These are phyloP conservation scores for Cervus canadensis DNA, from an alignment of 2,113 vertebrate genomes.

Conservation along the genomic window DNA sequence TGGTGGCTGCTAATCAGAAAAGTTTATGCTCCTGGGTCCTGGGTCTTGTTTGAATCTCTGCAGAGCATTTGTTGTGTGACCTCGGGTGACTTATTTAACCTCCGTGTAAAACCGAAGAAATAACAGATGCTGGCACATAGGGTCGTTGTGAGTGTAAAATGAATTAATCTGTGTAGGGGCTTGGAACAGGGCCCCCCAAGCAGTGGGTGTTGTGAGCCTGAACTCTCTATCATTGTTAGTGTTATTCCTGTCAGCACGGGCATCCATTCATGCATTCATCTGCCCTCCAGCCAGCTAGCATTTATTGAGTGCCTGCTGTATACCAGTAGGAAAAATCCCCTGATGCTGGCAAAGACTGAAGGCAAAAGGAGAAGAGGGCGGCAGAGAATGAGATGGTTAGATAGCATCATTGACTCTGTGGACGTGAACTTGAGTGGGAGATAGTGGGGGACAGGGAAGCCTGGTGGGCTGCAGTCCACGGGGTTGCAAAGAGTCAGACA, in stretches of 20 bases:
- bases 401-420: not conserved
- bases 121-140: not conserved
- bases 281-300: not conserved
- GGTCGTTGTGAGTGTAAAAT: not conserved
- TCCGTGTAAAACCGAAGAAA: not conserved
- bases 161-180: not conserved
- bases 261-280: not conserved
- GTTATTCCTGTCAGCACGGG: not conserved
- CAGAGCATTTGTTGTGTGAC: not conserved
- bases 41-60: not conserved
- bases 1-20: not conserved
- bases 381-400: not conserved
- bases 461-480: not conserved
- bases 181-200: not conserved
- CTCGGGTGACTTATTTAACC: not conserved
- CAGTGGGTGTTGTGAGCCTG: too few relatives aligned
- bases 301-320: not conserved
- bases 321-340: not conserved
- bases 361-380: not conserved
- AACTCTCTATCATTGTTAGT: not conserved
- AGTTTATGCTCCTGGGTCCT: not conserved
- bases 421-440: not conserved
- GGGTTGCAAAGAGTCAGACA: not conserved
- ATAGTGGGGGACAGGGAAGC: not conserved
- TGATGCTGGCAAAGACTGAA: not conserved